Percentiles rank a stretch among this genome's conserved stretches.
These are phyloP conservation scores for Sinocyclocheilus rhinocerous DNA, from an alignment of 2,113 vertebrate genomes.

Conservation along the genomic window DNA sequence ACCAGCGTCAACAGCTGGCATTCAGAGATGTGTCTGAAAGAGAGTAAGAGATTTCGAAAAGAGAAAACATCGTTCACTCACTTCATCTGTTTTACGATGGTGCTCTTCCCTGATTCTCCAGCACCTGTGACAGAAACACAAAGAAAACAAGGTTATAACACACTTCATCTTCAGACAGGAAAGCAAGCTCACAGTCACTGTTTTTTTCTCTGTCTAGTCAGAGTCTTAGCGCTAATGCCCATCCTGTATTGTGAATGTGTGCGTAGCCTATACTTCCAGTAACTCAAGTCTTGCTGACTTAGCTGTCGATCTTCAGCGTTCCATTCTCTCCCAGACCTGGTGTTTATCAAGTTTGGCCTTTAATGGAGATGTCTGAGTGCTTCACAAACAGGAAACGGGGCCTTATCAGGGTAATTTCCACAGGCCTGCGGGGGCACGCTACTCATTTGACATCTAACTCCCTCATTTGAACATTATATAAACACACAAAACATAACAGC, in stretches of 20 bases:
- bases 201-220: slow-evolving; percentile 5
- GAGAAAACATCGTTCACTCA: slow-evolving; percentile 36
- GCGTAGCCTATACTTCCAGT: neutral
- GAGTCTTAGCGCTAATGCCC: slow-evolving; percentile 9
- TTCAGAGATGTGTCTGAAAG: neutral
- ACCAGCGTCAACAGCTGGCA: neutral
- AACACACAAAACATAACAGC: slow-evolving; percentile 23
- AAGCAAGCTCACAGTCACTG: neutral
- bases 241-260: neutral
- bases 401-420: slow-evolving; percentile 39
- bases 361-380: slow-evolving; percentile 41
- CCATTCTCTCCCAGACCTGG: slow-evolving; percentile 28
- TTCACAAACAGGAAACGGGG: slow-evolving; percentile 38
- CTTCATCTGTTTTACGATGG: slow-evolving; percentile 60
- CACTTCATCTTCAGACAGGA: neutral
- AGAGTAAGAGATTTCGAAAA: neutral
- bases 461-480: slow-evolving; percentile 4
- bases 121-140: slow-evolving; percentile 48
- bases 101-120: slow-evolving; percentile 57
- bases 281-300: slow-evolving; percentile 19
- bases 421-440: slow-evolving; percentile 22
- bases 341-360: slow-evolving; percentile 46
- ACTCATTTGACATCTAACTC: slow-evolving; percentile 21
- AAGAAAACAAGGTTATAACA: neutral
- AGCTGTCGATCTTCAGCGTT: neutral